Evolutionary conservation across 2,888 invertebrate genomes (phyloP).

Genomic region (Pycnomerus fuliginosus): DNA sequence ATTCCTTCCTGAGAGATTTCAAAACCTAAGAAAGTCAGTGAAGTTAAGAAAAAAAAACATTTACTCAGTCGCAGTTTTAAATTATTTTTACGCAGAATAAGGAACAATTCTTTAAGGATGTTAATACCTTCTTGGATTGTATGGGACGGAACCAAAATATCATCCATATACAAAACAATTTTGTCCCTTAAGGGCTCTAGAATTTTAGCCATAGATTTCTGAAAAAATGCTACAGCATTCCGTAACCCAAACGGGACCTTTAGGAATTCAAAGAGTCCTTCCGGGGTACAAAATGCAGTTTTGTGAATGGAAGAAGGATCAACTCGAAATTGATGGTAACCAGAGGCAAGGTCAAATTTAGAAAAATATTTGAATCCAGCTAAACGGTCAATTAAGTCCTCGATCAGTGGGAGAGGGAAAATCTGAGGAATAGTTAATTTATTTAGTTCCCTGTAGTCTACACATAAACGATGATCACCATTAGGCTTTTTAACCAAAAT

Average conservation of each 20-base stretch:
- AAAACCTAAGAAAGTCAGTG: not conserved
- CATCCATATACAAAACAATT: slow-evolving; percentile 13
- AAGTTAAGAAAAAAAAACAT: slow-evolving; percentile 3
- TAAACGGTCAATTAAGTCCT: slow-evolving; percentile 23
- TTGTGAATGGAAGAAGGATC: slow-evolving; percentile 27
- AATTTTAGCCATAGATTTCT: slow-evolving; percentile 12
- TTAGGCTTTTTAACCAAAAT: slow-evolving; percentile 8
- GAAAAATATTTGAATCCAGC: slow-evolving; percentile 23
- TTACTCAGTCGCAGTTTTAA: slow-evolving; percentile 1
- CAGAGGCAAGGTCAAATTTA: slow-evolving; percentile 28
- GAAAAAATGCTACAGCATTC: slow-evolving; percentile 14
- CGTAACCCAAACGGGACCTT: slow-evolving; percentile 1
- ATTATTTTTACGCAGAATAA: not conserved
- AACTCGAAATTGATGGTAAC: slow-evolving; percentile 38
- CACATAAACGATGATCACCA: slow-evolving; percentile 3
- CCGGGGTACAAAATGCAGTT: slow-evolving; percentile 29
- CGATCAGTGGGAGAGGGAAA: slow-evolving; percentile 20
- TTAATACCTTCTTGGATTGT: slow-evolving; percentile 14
- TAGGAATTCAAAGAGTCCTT: slow-evolving; percentile 1
- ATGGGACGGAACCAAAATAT: slow-evolving; percentile 16
- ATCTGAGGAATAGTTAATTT: slow-evolving; percentile 12
- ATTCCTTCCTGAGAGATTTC: slow-evolving; percentile 2
- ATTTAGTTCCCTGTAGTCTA: slow-evolving; percentile 22
- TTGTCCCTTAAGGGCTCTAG: slow-evolving; percentile 8
- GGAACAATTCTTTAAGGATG: slow-evolving; percentile 1